Base-by-base conservation (phyloP, 2,797 vertebrate genomes). In the Dryobates pubescens region DNA sequence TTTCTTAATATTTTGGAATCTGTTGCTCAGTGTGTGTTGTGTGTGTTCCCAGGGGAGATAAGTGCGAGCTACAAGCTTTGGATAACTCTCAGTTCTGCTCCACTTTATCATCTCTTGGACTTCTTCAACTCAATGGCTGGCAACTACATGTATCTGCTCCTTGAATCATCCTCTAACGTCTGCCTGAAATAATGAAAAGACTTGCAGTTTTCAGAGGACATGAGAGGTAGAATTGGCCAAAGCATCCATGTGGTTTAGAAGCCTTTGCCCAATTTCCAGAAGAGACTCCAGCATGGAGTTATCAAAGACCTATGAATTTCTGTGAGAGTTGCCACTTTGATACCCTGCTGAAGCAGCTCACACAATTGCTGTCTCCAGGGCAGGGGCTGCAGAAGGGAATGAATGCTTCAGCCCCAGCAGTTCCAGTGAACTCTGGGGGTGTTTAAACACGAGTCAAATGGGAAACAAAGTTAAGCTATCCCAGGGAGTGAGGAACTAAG, bases 1-100 rank as follows among this genome's bases (percentile, higher is more conserved):
- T 96, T 96, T 96, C 96, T 92, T 96, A 96, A 95, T 87, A 91
- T 92, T 94, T 94, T 96, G 94, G 86, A 96, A 92, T 88, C 90
- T 69, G 18, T 82, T 92, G 78, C 94, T 91, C 65, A 86, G 72
- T 90, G 86, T 86, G 77, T 74, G 74, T 84, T 95, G 80, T 92
- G 63, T 91, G 65, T 16, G 69, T 67, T 93, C 93, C 81, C 90
- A 47, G 41, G 41, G 63, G 93, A 88, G 36, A 81, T 58, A 41
- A 87, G 34, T 2, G 3, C 83, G 92, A 91, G 71, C 91, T 93
- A 84, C 74, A 71, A 30, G 62, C 27, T 58, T 84, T 91, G 83
- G 91, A 91, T 93, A 92, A 88, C 72, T 89, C 78, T 93, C 86
- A 58, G 34, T 91, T 95, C 89, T 92, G 62, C 82, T 92, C 51